Conservation (phyloP, 2,888 invertebrate genomes). For the Hartigia nigra region DNA sequence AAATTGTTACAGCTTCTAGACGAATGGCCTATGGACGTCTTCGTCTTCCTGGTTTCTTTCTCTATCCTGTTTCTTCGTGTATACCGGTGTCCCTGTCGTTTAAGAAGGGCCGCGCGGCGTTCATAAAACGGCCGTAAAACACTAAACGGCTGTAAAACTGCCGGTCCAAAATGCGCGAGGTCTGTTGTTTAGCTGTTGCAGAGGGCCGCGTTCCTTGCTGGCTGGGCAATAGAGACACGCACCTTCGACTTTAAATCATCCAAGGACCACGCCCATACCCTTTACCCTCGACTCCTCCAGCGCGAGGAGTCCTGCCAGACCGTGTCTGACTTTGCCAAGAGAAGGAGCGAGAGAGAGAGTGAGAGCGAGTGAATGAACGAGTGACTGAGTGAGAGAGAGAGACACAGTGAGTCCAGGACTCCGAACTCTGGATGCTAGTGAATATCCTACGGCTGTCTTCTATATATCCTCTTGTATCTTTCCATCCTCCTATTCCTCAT, state of each 20-base stretch:
- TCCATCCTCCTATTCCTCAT: conserved; percentile 21
- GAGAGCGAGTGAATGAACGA: conserved; percentile 3
- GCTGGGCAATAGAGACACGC: conserved; percentile 59
- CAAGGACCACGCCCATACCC: conserved; percentile 54
- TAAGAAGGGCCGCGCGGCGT: conserved; percentile 52
- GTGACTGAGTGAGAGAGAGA: conserved; percentile 9
- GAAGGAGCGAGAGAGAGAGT: conserved; percentile 3
- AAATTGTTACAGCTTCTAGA: neutral
- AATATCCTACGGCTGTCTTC: conserved; percentile 33
- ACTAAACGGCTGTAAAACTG: conserved; percentile 66
- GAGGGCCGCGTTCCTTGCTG: conserved; percentile 36
- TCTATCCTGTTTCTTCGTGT: too few species aligned
- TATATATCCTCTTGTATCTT: conserved; percentile 29
- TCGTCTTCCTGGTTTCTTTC: too few species aligned
- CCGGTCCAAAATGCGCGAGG: conserved; percentile 58
- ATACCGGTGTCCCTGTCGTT: conserved; percentile 4
- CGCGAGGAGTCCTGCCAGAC: conserved; percentile 12
- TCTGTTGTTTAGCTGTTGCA: conserved; percentile 45
- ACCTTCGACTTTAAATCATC: conserved; percentile 62
- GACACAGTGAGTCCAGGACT: too few species aligned
- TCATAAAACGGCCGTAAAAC: conserved; percentile 66
- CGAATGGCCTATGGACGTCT: neutral
- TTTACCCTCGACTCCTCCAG: conserved; percentile 17
- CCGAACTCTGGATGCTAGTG: too few species aligned
- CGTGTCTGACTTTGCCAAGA: neutral